Evolutionary conservation across 2,888 invertebrate genomes (phyloP), one percentile per base, ranked within the genome.

Genomic region (Orthosia incerta): DNA sequence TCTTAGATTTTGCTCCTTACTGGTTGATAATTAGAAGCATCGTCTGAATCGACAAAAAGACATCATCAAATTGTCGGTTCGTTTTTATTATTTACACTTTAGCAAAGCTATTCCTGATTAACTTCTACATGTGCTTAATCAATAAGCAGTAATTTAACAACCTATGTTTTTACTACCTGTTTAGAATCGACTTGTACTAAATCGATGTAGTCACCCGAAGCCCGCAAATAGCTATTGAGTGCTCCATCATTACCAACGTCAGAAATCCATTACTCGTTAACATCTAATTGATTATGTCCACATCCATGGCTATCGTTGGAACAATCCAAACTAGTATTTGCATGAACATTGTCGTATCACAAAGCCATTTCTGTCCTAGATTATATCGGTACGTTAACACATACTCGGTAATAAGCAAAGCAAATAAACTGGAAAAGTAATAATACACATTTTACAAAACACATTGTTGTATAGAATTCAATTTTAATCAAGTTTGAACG

Each of bases 301-400:
- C 70, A 57, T 64, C 23, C 60, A 48, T 48, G 57, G 48, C 64
- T 68, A 71, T 69, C 71, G 57, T 69, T 56, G 45, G 51, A 64
- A 60, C 57, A 74, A 83, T 71, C 20, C 53, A 68, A 79, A 70
- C 68, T 51, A 74, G 63, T 74, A 79, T 80, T 80, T 39, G 64
- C 64, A 56, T 60, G 55, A 71, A 56, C 53, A 48, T 46, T 50
- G 51, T 56, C 56, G 61, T 74, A 57, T 55, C 59, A 68, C 75
- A 81, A 75, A 83, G 76, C 60, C 67, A 81, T 48, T 79, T 80
- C 53, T 74, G 74, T 79, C 63, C 74, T 67, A 83, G 74, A 79
- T 83, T 83, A 74, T 61, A 78, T 78, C 62, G 51, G 66, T 53
- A 67, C 23, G 59, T 82, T 57, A 83, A 83, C 79, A 70, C 64